These are phyloP conservation scores for Cheilosia pagana DNA, from an alignment of 2,888 invertebrate genomes.

Conservation along the genomic window DNA sequence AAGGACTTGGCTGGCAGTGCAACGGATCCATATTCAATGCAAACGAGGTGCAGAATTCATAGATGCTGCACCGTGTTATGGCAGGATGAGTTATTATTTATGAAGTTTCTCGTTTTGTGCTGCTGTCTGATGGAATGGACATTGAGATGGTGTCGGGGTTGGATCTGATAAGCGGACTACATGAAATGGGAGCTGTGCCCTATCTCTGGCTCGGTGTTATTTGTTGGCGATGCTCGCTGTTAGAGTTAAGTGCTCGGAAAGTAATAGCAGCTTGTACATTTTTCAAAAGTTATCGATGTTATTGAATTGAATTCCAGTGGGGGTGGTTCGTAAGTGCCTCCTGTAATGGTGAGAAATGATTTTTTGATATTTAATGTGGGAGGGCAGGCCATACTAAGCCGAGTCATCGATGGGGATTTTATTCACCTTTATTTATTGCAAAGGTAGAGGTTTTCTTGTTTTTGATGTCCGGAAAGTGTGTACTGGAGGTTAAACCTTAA, in stretches of 20 bases:
- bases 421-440: no score
- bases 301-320: slow-evolving; percentile 21
- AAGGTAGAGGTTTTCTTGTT: no score
- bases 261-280: slow-evolving; percentile 27
- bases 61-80: slow-evolving; percentile 28
- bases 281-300: slow-evolving; percentile 18
- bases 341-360: no score
- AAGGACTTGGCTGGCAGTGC: slow-evolving; percentile 4
- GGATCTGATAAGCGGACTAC: slow-evolving; percentile 54
- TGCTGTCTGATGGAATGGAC: slow-evolving; percentile 42
- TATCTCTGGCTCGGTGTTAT: background rate
- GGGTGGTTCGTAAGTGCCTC: background rate
- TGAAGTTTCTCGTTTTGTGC: slow-evolving; percentile 54
- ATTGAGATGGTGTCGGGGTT: slow-evolving; percentile 52
- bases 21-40: slow-evolving; percentile 45
- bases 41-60: slow-evolving; percentile 44
- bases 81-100: slow-evolving; percentile 63
- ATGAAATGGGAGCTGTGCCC: slow-evolving; percentile 27
- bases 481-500: no score
- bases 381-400: no score
- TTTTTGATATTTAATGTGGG: no score
- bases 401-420: no score
- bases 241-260: slow-evolving; percentile 48
- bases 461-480: no score
- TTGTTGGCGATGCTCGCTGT: slow-evolving; percentile 37